phyloP scores from a whole-genome alignment of 2,888 invertebrate species.

The Hypena proboscidalis region DNA sequence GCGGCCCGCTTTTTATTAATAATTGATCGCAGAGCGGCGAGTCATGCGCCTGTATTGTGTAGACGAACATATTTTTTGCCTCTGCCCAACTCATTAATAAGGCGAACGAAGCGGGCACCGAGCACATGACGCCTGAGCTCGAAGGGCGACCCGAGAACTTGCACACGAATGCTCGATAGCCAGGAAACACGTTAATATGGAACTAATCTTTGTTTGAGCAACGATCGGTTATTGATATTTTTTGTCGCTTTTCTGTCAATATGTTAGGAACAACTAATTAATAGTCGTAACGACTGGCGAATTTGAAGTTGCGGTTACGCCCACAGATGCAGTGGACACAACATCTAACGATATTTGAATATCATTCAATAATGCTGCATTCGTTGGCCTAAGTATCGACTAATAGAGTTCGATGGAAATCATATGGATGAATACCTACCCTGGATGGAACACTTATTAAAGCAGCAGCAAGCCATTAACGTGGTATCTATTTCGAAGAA shows the following conservation, averaged over 20 bases:
- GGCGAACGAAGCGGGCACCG: conserved; percentile 55
- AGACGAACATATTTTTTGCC: conserved; percentile 79
- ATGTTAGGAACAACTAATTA: not conserved
- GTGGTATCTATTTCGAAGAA: too few species aligned
- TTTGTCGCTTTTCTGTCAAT: not conserved
- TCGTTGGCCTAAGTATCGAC: too few species aligned
- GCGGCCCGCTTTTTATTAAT: conserved; percentile 85
- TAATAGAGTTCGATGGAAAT: too few species aligned
- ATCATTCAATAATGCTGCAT: too few species aligned
- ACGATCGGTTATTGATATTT: conserved; percentile 28
- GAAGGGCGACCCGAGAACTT: conserved; percentile 59
- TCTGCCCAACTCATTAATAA: conserved; percentile 75
- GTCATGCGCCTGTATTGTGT: conserved; percentile 83
- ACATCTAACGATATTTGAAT: too few species aligned
- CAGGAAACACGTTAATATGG: conserved; percentile 65
- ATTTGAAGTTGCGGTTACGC: too few species aligned
- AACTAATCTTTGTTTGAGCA: conserved; percentile 75
- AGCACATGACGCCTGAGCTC: conserved; percentile 67
- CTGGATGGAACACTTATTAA: too few species aligned
- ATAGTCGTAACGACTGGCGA: conserved; percentile 8
- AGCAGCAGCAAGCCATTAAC: too few species aligned
- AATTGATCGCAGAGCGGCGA: conserved; percentile 82
- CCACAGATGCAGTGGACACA: too few species aligned
- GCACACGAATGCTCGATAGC: conserved; percentile 66
- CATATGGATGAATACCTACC: too few species aligned